Evolutionary conservation across 2,797 vertebrate genomes (phyloP).

Genomic region (Coregonus sp.): DNA sequence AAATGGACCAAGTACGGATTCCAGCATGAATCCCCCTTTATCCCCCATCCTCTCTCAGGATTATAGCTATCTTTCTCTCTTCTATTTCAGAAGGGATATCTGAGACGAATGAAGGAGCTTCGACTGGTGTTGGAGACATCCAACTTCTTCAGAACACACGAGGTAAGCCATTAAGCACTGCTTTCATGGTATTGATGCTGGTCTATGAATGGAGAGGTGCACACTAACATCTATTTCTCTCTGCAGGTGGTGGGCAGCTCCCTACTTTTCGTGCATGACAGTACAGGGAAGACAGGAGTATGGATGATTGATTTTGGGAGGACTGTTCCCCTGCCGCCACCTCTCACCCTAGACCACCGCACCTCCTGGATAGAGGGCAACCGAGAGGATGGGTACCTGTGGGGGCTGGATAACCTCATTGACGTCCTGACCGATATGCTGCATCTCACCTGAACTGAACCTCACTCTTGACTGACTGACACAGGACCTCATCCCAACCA

Average conservation of each 20-base stretch:
- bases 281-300: conserved; percentile 77
- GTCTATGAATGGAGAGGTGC: not conserved
- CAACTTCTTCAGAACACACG: conserved; percentile 83
- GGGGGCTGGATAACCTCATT: conserved; percentile 85
- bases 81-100: conserved; percentile 72
- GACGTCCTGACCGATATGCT: conserved; percentile 68
- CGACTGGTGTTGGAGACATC: conserved; percentile 76
- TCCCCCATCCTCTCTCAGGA: too few species aligned
- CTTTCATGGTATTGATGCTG: not conserved
- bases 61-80: not conserved
- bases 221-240: not conserved
- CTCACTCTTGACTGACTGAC: too few species aligned
- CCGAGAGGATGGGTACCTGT: conserved; percentile 85
- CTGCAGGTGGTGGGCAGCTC: conserved; percentile 87
- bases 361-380: conserved; percentile 84
- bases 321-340: conserved; percentile 70
- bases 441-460: conserved; percentile 37
- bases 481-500: not conserved
- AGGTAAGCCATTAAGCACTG: conserved; percentile 67
- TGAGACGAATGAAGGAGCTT: conserved; percentile 74
- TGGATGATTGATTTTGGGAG: conserved; percentile 95
- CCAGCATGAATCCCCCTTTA: too few species aligned
- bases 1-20: too few species aligned
- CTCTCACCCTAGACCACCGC: conserved; percentile 77
- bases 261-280: conserved; percentile 85